phyloP scores from a whole-genome alignment of 2,888 invertebrate species.

The Eristalis intricaria region DNA sequence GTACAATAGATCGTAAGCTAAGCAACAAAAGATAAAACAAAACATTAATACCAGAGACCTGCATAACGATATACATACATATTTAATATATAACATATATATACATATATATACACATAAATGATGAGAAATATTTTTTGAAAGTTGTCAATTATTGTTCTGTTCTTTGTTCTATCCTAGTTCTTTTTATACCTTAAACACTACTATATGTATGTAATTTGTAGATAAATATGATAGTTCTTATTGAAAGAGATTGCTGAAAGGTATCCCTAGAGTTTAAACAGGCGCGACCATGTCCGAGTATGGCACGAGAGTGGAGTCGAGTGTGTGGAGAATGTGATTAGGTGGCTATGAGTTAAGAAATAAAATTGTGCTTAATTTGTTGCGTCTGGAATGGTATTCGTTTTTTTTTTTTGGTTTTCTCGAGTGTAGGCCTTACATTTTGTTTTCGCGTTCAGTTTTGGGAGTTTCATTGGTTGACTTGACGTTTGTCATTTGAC shows the following conservation, averaged over 20 bases:
- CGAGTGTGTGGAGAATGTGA: slow-evolving; percentile 12
- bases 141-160: slow-evolving; percentile 57
- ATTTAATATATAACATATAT: slow-evolving; percentile 31
- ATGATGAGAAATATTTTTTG: slow-evolving; percentile 35
- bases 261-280: not conserved
- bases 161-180: slow-evolving; percentile 13
- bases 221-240: not conserved
- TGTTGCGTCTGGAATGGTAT: not conserved
- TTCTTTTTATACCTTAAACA: slow-evolving; percentile 22
- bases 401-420: not conserved
- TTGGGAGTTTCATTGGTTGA: no score
- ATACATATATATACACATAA: slow-evolving; percentile 30
- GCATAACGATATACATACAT: slow-evolving; percentile 61
- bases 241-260: not conserved
- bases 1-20: slow-evolving; percentile 65
- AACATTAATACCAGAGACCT: slow-evolving; percentile 68
- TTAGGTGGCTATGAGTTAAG: not conserved
- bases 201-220: slow-evolving; percentile 9
- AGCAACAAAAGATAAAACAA: slow-evolving; percentile 29
- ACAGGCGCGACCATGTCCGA: slow-evolving; percentile 28
- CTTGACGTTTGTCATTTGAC: no score
- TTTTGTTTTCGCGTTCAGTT: no score
- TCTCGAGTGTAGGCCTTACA: no score
- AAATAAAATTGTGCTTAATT: slow-evolving; percentile 43
- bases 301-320: not conserved